Base-by-base conservation (phyloP, 2,888 invertebrate species). In the Unio delphinus region DNA sequence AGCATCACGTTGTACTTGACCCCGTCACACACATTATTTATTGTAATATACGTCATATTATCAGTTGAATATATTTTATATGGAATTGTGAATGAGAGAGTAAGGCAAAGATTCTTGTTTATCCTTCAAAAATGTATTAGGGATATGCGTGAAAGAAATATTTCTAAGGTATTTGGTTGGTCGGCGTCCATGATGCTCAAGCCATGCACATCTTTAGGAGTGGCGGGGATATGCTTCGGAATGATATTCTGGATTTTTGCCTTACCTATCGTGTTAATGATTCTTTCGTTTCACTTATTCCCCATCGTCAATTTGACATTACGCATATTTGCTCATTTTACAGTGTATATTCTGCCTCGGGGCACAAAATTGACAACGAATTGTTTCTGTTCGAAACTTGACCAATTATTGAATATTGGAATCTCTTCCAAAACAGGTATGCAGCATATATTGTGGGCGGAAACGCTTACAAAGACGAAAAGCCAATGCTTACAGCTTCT, bases 201-300 rank as follows among this genome's bases (percentile, higher is more conserved):
- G 73, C 89, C 89, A 0, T 88, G 87, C 70, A 75, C 82, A 56
- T 69, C 69, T 26, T 86, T 73, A 73, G 87, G 87, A n/a, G 61
- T 82, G 5, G 60, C 80, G 3, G 89, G 87, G 4, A 69, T 86
- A n/a, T 34, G 83, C 20, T 64, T 88, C 7, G 84, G 80, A 18
- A 66, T 80, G 1, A 57, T 86, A n/a, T 83, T 82, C 66, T 84
- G 85, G 83, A 64, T 79, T 0, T 11, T 86, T 1, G 70, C 81
- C 1, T 45, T 84, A 11, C 84, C 87, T 0, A 45, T 85, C n/a
- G 67, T 80, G 6, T 0, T 85, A 0, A 26, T 84, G 1, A 69
- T 86, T 11, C 74, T 82, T 30, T 68, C 84, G 17, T 81, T 88
- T 72, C 87, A 86, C 74, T 74, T 84, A 45, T 73, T 88, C 26